phyloP scores from a whole-genome alignment of 2,888 invertebrate genomes.

The Elysia crispata region DNA sequence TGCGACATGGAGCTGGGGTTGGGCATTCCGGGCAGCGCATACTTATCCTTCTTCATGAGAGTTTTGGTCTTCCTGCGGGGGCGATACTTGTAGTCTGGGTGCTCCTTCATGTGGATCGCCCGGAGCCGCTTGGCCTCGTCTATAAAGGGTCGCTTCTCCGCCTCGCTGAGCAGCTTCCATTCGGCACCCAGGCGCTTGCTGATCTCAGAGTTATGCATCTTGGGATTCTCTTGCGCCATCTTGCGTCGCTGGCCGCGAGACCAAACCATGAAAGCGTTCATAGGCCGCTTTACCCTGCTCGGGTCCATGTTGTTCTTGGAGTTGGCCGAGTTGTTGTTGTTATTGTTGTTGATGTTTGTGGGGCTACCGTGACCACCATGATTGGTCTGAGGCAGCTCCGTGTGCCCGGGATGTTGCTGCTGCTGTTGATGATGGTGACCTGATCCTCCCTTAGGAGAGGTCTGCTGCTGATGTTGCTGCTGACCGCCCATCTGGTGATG shows the following conservation, averaged over 20 bases:
- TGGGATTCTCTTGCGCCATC: conserved; percentile 99
- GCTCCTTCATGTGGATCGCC: conserved; percentile 99
- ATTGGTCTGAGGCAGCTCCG: conserved; percentile 48
- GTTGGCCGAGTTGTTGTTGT: conserved; percentile 47
- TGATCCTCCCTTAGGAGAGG: conserved; percentile 39
- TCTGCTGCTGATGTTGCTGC: conserved; percentile 36
- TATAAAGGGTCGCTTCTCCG: conserved; percentile 98
- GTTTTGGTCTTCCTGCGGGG: conserved; percentile 96
- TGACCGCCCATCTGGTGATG: conserved; percentile 43
- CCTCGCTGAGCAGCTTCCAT: conserved; percentile 96
- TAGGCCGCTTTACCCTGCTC: conserved; percentile 95
- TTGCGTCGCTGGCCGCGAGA: conserved; percentile 96
- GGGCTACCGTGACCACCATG: conserved; percentile 59
- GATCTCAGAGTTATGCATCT: conserved; percentile 99
- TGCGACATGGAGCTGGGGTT: conserved; percentile 73
- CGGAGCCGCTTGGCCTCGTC: conserved; percentile 98
- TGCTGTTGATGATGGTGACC: conserved; percentile 30
- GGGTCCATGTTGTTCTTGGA: conserved; percentile 52
- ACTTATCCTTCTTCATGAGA: conserved; percentile 91
- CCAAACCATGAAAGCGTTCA: conserved; percentile 99
- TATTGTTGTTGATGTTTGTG: conserved; percentile 65
- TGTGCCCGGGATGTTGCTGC: conserved; percentile 38
- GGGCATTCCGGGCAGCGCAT: conserved; percentile 74
- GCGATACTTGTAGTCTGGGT: conserved; percentile 99
- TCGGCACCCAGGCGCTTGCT: conserved; percentile 98